Percentiles rank a stretch among this genome's conserved stretches.
Conservation (phyloP, 2,888 invertebrate genomes). For the Drosophila subsilvestris region DNA sequence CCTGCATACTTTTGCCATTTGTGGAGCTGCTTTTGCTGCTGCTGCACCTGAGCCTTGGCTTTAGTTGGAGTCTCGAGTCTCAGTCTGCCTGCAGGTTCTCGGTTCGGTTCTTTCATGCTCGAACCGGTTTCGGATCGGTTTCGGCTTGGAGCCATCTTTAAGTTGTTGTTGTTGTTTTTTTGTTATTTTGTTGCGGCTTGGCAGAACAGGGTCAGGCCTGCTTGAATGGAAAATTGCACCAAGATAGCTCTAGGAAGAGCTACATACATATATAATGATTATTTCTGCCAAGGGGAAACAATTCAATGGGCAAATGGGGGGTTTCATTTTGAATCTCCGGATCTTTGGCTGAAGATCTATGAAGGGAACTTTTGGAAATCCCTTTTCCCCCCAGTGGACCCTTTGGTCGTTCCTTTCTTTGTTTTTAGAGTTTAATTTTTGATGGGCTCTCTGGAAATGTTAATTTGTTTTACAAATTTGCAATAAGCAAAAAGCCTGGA, state of each 20-base stretch:
- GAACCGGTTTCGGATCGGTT: constrained; percentile 56
- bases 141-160: constrained; percentile 37
- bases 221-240: constrained; percentile 53
- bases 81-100: constrained; percentile 37
- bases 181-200: constrained; percentile 48
- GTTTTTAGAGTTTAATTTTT: constrained; percentile 1
- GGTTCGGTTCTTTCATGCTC: constrained; percentile 38
- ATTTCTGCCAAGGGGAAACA: background rate
- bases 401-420: background rate
- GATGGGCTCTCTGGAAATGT: constrained; percentile 32
- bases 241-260: background rate
- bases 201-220: constrained; percentile 76
- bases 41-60: constrained; percentile 63
- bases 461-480: constrained; percentile 72
- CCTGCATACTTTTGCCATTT: constrained; percentile 51
- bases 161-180: constrained; percentile 33
- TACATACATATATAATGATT: background rate
- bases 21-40: constrained; percentile 42
- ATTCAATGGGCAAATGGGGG: background rate
- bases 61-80: constrained; percentile 44
- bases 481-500: constrained; percentile 33
- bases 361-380: constrained; percentile 1
- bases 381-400: too few species aligned
- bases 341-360: too few species aligned
- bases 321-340: background rate